Conservation (phyloP, 2,113 vertebrate genomes). For the Lipophrys pholis region DNA sequence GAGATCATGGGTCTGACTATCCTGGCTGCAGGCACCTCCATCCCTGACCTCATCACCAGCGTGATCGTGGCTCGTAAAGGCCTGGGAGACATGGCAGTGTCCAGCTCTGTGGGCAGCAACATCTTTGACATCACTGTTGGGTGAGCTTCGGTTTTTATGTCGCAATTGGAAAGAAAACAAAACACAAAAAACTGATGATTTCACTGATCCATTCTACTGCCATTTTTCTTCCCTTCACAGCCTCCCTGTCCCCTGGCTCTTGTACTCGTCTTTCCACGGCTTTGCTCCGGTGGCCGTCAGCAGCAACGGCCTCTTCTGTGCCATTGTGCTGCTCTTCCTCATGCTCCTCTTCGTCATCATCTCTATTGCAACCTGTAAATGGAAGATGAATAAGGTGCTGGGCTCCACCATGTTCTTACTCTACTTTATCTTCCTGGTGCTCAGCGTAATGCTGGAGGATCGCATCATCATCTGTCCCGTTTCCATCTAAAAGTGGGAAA, state of each 20-base stretch:
- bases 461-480: slow-evolving; percentile 89
- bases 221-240: slow-evolving; percentile 73
- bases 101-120: slow-evolving; percentile 97
- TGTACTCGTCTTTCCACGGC: slow-evolving; percentile 85
- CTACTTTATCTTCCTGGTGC: slow-evolving; percentile 93
- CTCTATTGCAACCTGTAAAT: slow-evolving; percentile 92
- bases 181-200: background rate
- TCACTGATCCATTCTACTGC: background rate
- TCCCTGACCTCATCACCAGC: slow-evolving; percentile 97
- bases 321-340: slow-evolving; percentile 95
- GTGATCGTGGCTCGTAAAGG: slow-evolving; percentile 97
- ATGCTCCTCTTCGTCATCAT: slow-evolving; percentile 97
- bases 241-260: slow-evolving; percentile 92
- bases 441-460: slow-evolving; percentile 96
- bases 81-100: slow-evolving; percentile 97
- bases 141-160: slow-evolving; percentile 79
- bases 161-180: background rate
- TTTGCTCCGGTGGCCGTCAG: slow-evolving; percentile 91
- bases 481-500: slow-evolving; percentile 64
- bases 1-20: slow-evolving; percentile 98
- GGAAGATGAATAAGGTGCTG: slow-evolving; percentile 96
- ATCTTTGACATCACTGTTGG: slow-evolving; percentile 98
- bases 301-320: slow-evolving; percentile 97
- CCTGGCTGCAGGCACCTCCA: slow-evolving; percentile 95
- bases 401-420: slow-evolving; percentile 94